These are phyloP conservation scores for Tetrax tetrax DNA, from an alignment of 2,113 vertebrate species.

Conservation along the genomic window DNA sequence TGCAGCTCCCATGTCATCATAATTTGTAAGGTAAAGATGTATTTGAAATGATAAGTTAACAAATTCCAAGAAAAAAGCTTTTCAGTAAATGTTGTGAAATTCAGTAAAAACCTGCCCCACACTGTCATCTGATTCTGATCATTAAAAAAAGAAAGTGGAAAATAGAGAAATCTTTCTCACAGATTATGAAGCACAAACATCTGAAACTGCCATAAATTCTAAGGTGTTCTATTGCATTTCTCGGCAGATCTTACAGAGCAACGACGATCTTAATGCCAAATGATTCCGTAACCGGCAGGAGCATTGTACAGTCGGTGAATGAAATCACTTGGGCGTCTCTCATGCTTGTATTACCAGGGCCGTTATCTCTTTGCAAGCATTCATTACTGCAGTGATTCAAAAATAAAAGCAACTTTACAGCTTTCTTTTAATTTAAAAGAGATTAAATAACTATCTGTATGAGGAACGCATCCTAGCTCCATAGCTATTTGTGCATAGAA, in stretches of 20 bases:
- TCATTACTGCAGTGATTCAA: slow-evolving; percentile 3
- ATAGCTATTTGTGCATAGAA: neutral
- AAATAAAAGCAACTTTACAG: slow-evolving; percentile 30
- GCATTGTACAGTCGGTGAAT: neutral
- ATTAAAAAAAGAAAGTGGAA: accelerated
- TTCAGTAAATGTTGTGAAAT: neutral
- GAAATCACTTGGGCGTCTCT: neutral
- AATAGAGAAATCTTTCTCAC: neutral
- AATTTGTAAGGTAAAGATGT: neutral
- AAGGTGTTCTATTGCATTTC: neutral
- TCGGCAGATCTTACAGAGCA: neutral
- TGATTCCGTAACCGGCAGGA: neutral
- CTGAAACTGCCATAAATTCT: neutral
- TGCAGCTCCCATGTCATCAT: neutral
- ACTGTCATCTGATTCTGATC: neutral
- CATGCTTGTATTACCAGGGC: neutral
- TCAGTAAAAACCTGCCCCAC: neutral
- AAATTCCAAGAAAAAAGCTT: neutral
- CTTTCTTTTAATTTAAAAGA: slow-evolving; percentile 31
- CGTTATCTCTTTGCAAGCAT: neutral
- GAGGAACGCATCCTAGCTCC: neutral
- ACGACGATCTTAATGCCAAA: neutral
- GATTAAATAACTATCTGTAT: slow-evolving; percentile 36
- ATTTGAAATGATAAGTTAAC: neutral
- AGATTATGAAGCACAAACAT: neutral